Evolutionary conservation across 2,888 invertebrate genomes (phyloP), one percentile per base, ranked within the genome.

Genomic region (Drosophila conformis): DNA sequence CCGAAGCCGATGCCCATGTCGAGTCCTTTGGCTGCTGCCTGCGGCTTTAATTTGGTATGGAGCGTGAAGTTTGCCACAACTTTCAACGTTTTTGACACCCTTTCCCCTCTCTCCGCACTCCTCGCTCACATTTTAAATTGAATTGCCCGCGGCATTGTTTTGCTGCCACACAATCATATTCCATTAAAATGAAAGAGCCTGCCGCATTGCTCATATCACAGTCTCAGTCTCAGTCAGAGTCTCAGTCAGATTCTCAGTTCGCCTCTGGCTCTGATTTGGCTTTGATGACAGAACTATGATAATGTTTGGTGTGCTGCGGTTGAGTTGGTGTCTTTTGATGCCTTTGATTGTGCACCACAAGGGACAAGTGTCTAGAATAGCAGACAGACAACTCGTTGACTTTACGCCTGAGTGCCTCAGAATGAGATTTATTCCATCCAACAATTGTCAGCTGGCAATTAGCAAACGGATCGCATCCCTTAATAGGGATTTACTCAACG

Each of bases 71-170:
- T 87, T 89, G 85, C 79, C 87, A 73, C 87, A 87, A 83, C 78
- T 82, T 79, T 79, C 67, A 82, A 80, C 72, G 70, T 70, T 76
- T 77, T 59, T 75, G 74, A 66, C 76, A 76, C 80, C 75, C 66
- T 66, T 25, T 36, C 42, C 21, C 1, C 21, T 11, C n/a, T 61
- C 31, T 2, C 21, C 63, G 38, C 66, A 70, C 64, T 58, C 42
- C 60, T 66, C 82, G 64, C 73, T 91, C 89, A 68, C 87, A 87
- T 91, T 91, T 88, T 82, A 91, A 92, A 91, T 92, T 92, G 90
- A 90, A 90, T 89, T 83, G 89, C 92, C 90, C 86, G 73, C 82
- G 91, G 93, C 90, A 88, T 92, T 92, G 92, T 92, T 92, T 92
- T 91, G 86, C 86, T 89, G 83, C 90, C 84, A 89, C 88, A 91